These are phyloP conservation scores for Amazona finschi DNA, from an alignment of 2,797 vertebrate genomes.

Conservation along the genomic window DNA sequence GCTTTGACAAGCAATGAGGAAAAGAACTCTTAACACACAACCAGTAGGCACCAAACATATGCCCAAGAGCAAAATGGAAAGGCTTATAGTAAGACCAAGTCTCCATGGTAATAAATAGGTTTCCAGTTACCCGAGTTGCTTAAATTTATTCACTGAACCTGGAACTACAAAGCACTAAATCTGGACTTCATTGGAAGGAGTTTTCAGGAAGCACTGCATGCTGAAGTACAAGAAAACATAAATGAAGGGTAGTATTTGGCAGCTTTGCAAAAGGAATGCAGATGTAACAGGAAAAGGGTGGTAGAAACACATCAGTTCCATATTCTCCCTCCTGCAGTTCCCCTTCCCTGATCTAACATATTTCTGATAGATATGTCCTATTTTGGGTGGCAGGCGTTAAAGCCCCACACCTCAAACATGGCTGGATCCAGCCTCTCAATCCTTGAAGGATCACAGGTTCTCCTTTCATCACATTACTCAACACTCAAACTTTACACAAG, in stretches of 20 bases:
- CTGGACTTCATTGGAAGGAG: background rate
- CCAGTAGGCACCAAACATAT: background rate
- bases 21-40: background rate
- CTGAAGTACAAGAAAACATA: background rate
- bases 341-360: background rate
- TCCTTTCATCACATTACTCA: background rate
- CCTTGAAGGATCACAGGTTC: background rate
- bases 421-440: background rate
- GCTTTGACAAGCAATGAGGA: background rate
- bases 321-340: background rate
- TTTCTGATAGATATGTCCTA: background rate
- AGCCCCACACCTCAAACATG: accelerated
- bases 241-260: background rate
- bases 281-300: background rate
- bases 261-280: background rate
- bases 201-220: background rate
- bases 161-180: background rate
- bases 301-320: background rate
- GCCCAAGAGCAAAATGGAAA: background rate
- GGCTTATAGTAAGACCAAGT: background rate
- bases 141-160: slow-evolving; percentile 1
- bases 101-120: background rate
- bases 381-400: background rate
- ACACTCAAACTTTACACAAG: background rate
- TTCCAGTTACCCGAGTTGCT: background rate